phyloP scores from a whole-genome alignment of 1,140 invertebrate genomes.

The Drosophila lacertosa region DNA sequence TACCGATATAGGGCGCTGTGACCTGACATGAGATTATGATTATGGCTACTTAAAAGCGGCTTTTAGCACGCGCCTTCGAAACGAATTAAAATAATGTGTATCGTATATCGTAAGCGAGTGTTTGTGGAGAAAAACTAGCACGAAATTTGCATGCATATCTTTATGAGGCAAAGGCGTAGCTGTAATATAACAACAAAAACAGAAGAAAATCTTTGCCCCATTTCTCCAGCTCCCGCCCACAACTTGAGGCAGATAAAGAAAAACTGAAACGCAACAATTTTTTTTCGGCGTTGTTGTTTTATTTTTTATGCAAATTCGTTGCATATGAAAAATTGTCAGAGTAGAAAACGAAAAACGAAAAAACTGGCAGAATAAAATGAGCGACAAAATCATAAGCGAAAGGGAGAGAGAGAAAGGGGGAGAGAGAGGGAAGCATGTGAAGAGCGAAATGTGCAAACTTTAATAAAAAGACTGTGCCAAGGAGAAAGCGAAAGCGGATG shows the following conservation, averaged over 20 bases:
- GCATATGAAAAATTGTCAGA: constrained; percentile 74
- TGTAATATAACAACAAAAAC: constrained; percentile 45
- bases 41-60: constrained; percentile 55
- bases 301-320: constrained; percentile 81
- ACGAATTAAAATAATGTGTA: neutral
- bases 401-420: neutral
- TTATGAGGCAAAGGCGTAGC: constrained; percentile 42
- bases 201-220: neutral
- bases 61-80: constrained; percentile 19
- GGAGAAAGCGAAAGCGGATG: neutral
- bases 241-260: constrained; percentile 40
- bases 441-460: constrained; percentile 68
- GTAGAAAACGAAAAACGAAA: constrained; percentile 11
- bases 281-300: constrained; percentile 67
- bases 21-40: constrained; percentile 40
- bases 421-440: constrained; percentile 50
- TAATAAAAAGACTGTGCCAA: constrained; percentile 63
- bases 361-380: neutral
- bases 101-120: too few relatives aligned
- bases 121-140: constrained; percentile 53
- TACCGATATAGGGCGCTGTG: constrained; percentile 25
- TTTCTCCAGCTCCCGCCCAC: neutral
- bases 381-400: constrained; percentile 47
- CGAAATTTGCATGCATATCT: constrained; percentile 76
- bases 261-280: constrained; percentile 75